Percentiles rank a stretch among this genome's conserved stretches.
phyloP scores from a whole-genome alignment of 2,797 vertebrate species.

The Calcarius lapponicus region DNA sequence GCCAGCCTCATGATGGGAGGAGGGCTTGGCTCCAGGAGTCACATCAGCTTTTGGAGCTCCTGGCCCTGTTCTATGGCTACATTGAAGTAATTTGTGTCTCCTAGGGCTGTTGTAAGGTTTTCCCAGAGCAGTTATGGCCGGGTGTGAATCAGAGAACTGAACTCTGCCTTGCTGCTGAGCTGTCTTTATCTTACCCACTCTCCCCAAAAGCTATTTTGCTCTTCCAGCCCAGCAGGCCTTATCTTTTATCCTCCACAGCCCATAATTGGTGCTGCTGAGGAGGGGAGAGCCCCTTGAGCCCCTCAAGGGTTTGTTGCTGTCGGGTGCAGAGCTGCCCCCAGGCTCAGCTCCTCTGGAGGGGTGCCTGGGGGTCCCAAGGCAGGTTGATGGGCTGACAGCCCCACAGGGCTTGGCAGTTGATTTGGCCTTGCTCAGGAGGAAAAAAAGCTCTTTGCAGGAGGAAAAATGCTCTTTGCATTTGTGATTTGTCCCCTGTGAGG shows the following conservation, averaged over 20 bases:
- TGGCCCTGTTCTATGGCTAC: neutral
- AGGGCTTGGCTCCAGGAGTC: neutral
- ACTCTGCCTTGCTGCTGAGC: neutral
- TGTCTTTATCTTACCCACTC: neutral
- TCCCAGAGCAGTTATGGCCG: neutral
- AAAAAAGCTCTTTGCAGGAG: neutral
- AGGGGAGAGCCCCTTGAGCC: neutral
- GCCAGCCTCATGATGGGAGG: neutral
- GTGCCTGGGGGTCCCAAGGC: neutral
- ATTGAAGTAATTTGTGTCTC: neutral
- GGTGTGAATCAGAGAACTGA: neutral
- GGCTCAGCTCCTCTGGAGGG: neutral
- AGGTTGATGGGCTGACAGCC: neutral
- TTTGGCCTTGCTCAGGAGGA: neutral
- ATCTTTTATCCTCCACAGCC: neutral
- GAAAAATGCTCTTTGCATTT: neutral
- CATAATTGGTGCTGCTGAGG: neutral
- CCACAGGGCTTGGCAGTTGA: accelerated
- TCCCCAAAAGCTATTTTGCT: neutral
- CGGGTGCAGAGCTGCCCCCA: neutral
- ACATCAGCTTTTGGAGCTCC: accelerated
- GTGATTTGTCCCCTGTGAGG: neutral
- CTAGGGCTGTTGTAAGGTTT: neutral
- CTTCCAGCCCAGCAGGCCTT: neutral
- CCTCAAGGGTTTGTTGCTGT: neutral